These are phyloP conservation scores for Parasteatoda tepidariorum DNA, from an alignment of 1,140 invertebrate genomes.

Conservation along the genomic window DNA sequence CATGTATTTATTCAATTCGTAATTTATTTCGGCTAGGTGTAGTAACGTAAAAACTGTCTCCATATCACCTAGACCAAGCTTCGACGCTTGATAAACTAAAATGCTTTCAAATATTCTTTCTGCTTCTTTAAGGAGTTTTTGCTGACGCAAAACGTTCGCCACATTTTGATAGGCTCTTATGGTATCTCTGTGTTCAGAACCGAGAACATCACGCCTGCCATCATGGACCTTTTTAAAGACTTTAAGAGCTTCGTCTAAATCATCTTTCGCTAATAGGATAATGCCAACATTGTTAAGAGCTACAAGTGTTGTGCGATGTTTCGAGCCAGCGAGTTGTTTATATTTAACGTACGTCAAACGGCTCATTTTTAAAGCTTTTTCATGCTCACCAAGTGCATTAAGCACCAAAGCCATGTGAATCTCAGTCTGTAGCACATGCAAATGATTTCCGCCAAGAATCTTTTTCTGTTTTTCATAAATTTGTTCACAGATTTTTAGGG, in stretches of 20 bases:
- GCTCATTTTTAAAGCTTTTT: constrained; percentile 62
- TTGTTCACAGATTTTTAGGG: constrained; percentile 62
- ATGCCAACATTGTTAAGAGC: constrained; percentile 22
- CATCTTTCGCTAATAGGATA: neutral
- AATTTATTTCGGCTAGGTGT: no score
- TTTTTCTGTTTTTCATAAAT: constrained; percentile 62
- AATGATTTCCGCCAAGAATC: constrained; percentile 62
- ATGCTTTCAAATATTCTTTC: no score
- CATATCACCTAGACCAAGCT: no score
- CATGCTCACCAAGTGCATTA: constrained; percentile 53
- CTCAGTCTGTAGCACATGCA: constrained; percentile 60
- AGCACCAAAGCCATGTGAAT: constrained; percentile 63
- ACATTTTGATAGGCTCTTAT: constrained; percentile 61
- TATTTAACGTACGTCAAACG: neutral
- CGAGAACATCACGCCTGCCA: constrained; percentile 61
- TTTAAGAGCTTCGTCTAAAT: constrained; percentile 18
- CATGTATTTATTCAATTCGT: no score
- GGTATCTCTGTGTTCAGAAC: constrained; percentile 63
- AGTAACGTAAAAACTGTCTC: no score
- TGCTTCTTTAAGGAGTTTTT: no score
- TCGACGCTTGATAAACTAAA: no score
- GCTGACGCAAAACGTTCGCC: constrained; percentile 9
- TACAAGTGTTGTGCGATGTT: neutral
- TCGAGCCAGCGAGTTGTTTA: neutral
- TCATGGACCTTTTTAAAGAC: constrained; percentile 62